phyloP scores from a whole-genome alignment of 2,113 vertebrate genomes.

The Peromyscus polionotus region DNA sequence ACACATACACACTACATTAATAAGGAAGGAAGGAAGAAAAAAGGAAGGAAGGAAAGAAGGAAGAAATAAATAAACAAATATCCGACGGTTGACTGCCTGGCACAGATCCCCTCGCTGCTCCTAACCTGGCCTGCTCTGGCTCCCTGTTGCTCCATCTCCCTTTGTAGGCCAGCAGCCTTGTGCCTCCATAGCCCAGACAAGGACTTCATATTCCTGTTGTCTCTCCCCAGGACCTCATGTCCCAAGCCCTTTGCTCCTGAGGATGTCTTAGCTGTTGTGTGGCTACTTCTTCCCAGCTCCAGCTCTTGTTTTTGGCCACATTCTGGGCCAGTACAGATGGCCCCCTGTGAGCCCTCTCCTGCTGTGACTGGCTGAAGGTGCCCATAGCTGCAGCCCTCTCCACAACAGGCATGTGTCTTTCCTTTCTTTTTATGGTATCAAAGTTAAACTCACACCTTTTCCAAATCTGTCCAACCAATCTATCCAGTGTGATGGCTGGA shows the following conservation, averaged over 20 bases:
- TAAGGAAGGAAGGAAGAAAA: no score
- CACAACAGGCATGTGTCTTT: neutral
- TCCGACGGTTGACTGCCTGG: neutral
- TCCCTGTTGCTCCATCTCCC: neutral
- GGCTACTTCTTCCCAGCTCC: neutral
- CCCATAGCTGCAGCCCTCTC: neutral
- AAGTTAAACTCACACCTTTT: neutral
- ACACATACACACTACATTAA: no score
- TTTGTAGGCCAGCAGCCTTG: neutral
- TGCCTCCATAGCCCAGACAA: neutral
- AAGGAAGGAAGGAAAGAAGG: no score
- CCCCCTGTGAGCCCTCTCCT: neutral
- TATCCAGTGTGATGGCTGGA: neutral
- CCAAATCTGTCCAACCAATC: neutral
- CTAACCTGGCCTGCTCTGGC: neutral
- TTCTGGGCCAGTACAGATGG: neutral
- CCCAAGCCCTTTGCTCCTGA: neutral
- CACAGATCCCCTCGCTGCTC: neutral
- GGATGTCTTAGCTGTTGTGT: neutral
- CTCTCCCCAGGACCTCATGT: neutral
- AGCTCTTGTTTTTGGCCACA: neutral
- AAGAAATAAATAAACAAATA: neutral
- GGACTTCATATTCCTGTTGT: neutral
- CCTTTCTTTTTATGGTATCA: neutral
- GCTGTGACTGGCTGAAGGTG: neutral